phyloP scores from a whole-genome alignment of 2,888 invertebrate species.

The Epirrhoe alternata region DNA sequence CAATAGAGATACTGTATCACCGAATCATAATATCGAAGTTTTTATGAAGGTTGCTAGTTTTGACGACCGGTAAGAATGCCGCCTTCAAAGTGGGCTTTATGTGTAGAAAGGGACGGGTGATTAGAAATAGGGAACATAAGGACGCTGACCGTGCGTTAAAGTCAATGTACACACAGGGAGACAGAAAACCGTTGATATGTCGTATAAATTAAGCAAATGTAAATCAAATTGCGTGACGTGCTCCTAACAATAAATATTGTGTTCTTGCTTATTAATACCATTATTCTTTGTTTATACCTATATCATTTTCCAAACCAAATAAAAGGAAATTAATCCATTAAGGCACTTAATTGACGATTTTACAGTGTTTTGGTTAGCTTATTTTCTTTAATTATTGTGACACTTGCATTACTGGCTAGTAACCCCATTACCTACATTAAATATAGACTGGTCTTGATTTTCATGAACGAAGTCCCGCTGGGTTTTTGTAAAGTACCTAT shows the following conservation, averaged over 20 bases:
- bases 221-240: conserved; percentile 15
- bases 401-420: conserved; percentile 18
- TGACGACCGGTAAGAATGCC: conserved; percentile 54
- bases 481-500: conserved; percentile 9
- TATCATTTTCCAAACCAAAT: neutral
- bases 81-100: conserved; percentile 45
- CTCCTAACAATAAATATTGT: conserved; percentile 17
- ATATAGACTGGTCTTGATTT: conserved; percentile 19
- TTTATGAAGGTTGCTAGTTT: conserved; percentile 56
- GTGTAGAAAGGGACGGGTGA: conserved; percentile 51
- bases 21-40: conserved; percentile 53
- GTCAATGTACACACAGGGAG: conserved; percentile 32
- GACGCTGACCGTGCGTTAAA: conserved; percentile 42
- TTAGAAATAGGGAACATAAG: conserved; percentile 48
- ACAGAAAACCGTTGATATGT: conserved; percentile 42
- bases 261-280: neutral
- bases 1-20: conserved; percentile 43
- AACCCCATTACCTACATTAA: conserved; percentile 23
- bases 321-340: neutral
- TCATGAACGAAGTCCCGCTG: conserved; percentile 11
- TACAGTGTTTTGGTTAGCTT: neutral
- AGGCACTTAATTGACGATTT: neutral
- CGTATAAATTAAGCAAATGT: conserved; percentile 35
- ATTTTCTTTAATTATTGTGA: conserved; percentile 17
- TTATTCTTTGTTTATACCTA: neutral